Base-by-base conservation (phyloP, 2,113 vertebrate species). In the Bubo bubo region DNA sequence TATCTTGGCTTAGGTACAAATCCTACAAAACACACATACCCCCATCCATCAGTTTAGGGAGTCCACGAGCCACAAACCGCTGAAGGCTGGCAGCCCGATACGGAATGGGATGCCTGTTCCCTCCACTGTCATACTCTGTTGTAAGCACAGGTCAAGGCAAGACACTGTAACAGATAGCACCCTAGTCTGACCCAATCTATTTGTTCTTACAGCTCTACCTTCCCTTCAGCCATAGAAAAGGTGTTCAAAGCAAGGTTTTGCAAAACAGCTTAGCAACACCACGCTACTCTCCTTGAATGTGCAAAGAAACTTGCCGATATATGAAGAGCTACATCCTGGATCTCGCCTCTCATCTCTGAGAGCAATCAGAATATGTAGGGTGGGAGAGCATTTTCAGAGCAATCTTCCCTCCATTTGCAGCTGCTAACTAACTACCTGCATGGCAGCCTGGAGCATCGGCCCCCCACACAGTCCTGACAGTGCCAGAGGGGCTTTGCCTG, bases 211-310 rank as follows among this genome's bases (percentile, higher is more conserved):
- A 7, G 52, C 41, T 80, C 22, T 23, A 26, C 7, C 0, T 3
- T 26, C 24, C 26, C 23, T 73, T 43, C 35, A 49, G 27, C 41
- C 35, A 6, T 2, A 3, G 37, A n/a, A 74, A 64, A 52, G 17
- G 4, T 8, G 23, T 18, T 63, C 76, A 26, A 81, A 74, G 35
- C 22, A 52, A 53, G 12, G 10, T 24, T 92, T 64, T 45, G 8
- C 37, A 43, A 49, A 94, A 49, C 1, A 37, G 12, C 28, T 70
- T 20, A 22, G 26, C 39, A 68, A 34, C 30, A 70, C 26, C 50
- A 10, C 1, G 0, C 15, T 0, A 0, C 17, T 21, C 6, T 15
- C 35, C 49, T 9, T 11, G 8, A 76, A 18, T 2, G 14, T 0
- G 1, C 8, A 1, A 74, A 56, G 47, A 53, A 50, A 35, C 5